Evolutionary conservation across 2,113 vertebrate genomes (phyloP).

Genomic region (Limanda limanda): DNA sequence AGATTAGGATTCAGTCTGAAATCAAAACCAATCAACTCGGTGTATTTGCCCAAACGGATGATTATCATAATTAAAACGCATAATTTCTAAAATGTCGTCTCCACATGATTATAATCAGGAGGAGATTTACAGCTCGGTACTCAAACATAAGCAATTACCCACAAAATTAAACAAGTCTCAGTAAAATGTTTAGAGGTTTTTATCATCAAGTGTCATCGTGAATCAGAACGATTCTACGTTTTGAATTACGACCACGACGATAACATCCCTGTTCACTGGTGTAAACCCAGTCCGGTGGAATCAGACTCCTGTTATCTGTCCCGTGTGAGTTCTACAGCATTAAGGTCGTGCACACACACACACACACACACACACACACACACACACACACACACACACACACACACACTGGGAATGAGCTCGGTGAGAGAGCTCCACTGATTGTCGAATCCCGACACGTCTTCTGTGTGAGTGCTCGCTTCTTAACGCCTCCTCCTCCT

Average conservation of each 20-base stretch:
- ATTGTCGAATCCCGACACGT: conserved; percentile 64
- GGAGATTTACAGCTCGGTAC: no score
- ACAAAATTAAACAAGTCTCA: not conserved
- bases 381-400: no score
- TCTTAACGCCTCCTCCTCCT: conserved; percentile 58
- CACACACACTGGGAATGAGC: conserved; percentile 74
- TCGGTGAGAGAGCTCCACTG: conserved; percentile 43
- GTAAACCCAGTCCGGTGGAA: conserved; percentile 22
- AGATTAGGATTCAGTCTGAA: not conserved
- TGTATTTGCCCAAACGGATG: not conserved
- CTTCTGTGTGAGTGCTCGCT: conserved; percentile 38
- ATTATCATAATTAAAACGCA: not conserved
- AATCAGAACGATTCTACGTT: no score
- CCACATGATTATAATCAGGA: conserved; percentile 1
- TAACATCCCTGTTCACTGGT: not conserved
- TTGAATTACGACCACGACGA: not conserved
- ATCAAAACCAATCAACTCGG: not conserved
- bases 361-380: no score
- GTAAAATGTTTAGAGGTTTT: no score
- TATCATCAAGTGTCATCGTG: no score
- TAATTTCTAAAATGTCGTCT: not conserved
- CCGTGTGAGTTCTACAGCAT: conserved; percentile 48
- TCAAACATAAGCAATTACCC: not conserved
- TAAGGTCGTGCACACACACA: conserved; percentile 50
- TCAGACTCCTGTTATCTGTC: conserved; percentile 46